Percentiles rank a stretch among this genome's conserved stretches.
Evolutionary conservation across 2,113 vertebrate genomes (phyloP).

Genomic region (Pardalotus punctatus): DNA sequence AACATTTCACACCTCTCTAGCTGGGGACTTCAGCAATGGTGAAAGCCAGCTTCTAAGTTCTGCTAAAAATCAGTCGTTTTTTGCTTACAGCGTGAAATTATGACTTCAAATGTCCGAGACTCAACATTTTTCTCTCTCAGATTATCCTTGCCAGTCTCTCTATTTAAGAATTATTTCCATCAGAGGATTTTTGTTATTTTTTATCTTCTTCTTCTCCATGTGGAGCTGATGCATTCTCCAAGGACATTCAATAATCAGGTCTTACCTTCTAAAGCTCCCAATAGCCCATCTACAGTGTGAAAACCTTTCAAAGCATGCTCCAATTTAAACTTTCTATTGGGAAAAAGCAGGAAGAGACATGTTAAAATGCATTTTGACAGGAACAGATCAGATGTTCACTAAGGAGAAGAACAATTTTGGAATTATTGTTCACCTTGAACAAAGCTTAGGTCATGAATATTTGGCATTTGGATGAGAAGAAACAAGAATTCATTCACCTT

Average conservation of each 20-base stretch:
- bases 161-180: not conserved
- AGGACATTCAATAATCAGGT: not conserved
- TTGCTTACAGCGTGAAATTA: not conserved
- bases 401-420: not conserved
- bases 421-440: not conserved
- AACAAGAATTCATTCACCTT: not conserved
- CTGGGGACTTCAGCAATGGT: not conserved
- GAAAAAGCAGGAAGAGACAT: not conserved
- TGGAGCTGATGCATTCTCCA: not conserved
- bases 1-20: conserved; percentile 44
- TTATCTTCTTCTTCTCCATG: not conserved
- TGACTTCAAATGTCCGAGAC: not conserved
- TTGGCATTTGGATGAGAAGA: not conserved
- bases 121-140: not conserved
- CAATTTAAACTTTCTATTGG: not conserved
- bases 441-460: not conserved
- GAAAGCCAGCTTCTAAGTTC: conserved; percentile 10
- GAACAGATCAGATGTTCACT: not conserved
- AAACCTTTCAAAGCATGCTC: not conserved
- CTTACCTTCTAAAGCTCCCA: not conserved
- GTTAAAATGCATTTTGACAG: not conserved
- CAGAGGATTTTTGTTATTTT: not conserved
- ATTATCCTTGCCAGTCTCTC: not conserved
- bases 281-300: not conserved
- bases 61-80: not conserved